phyloP scores from a whole-genome alignment of 2,797 vertebrate species.

The Anolis apletophallus region DNA sequence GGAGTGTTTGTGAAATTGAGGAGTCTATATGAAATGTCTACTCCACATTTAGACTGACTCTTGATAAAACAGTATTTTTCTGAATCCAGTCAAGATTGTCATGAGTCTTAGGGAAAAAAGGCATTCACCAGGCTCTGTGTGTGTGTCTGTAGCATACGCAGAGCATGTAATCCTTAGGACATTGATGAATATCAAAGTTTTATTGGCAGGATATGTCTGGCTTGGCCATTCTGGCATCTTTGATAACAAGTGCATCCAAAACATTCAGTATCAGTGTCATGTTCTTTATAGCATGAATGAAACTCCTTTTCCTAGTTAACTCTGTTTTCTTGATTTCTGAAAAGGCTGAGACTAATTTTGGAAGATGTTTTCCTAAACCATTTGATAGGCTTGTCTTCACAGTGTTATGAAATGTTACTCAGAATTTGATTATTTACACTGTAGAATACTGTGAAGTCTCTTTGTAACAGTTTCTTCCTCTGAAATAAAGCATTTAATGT shows the following conservation, averaged over 20 bases:
- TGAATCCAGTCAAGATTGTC: neutral
- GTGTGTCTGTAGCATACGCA: too few relatives aligned
- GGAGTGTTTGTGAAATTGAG: neutral
- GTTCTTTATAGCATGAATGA: constrained; percentile 2
- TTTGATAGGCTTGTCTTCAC: constrained; percentile 34
- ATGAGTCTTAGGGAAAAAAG: neutral
- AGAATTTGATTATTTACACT: constrained; percentile 27
- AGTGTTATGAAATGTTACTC: constrained; percentile 38
- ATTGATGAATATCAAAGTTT: neutral
- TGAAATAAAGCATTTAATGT: too few relatives aligned
- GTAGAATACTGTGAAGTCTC: constrained; percentile 30
- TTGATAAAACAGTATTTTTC: neutral
- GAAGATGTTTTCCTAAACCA: neutral
- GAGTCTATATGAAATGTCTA: neutral
- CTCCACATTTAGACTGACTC: neutral
- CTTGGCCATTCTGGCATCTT: constrained; percentile 1
- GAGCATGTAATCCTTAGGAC: neutral
- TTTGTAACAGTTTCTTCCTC: neutral
- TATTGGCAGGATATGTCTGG: neutral
- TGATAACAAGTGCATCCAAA: constrained; percentile 33
- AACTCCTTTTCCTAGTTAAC: constrained; percentile 6
- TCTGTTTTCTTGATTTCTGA: neutral
- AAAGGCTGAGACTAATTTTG: constrained; percentile 28
- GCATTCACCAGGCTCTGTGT: too few relatives aligned
- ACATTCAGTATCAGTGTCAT: constrained; percentile 22